Base-by-base conservation (phyloP, 2,888 invertebrate genomes). In the Gari tellinella region DNA sequence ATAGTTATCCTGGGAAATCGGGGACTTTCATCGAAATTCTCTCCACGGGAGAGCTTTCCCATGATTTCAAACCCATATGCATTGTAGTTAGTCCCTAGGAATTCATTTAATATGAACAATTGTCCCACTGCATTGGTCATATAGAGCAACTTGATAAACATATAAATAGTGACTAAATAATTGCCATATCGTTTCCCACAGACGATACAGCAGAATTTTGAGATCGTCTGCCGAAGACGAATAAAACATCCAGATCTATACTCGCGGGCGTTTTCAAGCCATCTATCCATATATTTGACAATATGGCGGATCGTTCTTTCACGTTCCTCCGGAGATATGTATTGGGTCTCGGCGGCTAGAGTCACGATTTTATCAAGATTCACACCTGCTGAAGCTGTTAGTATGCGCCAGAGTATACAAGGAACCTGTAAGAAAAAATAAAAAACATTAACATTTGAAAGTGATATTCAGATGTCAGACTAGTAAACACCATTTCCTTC, bases 51-150 rank as follows among this genome's bases (percentile, higher is more conserved):
- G 66, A 93, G 76, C 73, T 92, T 92, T 65, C 91, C 91, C 69
- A 93, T 86, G n/a, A 93, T 91, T 82, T 93, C 92, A 31, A 92
- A 92, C 52, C 93, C 93, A 83, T 91, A 92, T 40, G 89, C 86
- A 73, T 91, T 90, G 79, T 90, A 91, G 64, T 91, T 90, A 51
- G 89, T 91, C 55, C 93, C 93, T 21, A 93, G 89, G 74, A 93
- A 93, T 72, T 91, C 90, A 83, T 93, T 93, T 49, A 93, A 88
- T 64, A 93, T 88, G 81, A 93, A 92, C 60, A 93, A 89, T 83
- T 93, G 93, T 17, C 92, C 92, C 17, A 93, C 87, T 38, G 92
- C 92, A 83, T 93, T 93, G 61, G 89, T 85, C 72, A 92, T 88
- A 74, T 93, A 92, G 37, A 93, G 82, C 19, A 92, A 75, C 80